Percentiles rank a stretch among this genome's conserved stretches.
Evolutionary conservation across 2,888 invertebrate genomes (phyloP).

Genomic region (Tineola bisselliella): DNA sequence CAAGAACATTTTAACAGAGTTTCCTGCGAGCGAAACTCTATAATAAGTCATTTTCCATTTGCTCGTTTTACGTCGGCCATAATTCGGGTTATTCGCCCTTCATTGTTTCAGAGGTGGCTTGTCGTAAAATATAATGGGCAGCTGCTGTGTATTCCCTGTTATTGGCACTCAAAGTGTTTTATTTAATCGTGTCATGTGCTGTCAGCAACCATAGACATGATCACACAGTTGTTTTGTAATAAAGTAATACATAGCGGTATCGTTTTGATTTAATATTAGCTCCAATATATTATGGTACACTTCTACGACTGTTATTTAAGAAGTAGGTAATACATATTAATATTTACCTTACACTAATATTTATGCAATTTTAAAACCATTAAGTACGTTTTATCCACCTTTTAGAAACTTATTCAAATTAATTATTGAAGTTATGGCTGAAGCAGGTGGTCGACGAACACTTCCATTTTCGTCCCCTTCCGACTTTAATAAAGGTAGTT

Average conservation of each 20-base stretch:
- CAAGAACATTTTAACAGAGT: neutral
- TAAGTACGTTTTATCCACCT: slow-evolving; percentile 7
- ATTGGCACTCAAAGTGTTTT: slow-evolving; percentile 4
- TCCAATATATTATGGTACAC: neutral
- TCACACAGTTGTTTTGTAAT: neutral
- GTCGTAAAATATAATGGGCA: slow-evolving; percentile 13
- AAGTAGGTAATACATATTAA: too few species aligned
- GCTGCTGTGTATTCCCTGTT: slow-evolving; percentile 8
- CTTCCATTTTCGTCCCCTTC: neutral
- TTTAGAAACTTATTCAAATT: slow-evolving; percentile 10
- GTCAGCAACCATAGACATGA: slow-evolving; percentile 1
- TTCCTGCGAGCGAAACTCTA: neutral
- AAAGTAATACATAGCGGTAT: neutral
- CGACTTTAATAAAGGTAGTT: slow-evolving; percentile 7
- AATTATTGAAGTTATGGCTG: slow-evolving; percentile 11
- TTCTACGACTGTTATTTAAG: too few species aligned
- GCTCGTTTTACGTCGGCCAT: slow-evolving; percentile 8
- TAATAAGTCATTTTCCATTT: slow-evolving; percentile 3
- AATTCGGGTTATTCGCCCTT: slow-evolving; percentile 6
- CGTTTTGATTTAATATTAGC: neutral
- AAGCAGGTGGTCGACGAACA: slow-evolving; percentile 3
- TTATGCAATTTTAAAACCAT: too few species aligned
- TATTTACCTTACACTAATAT: too few species aligned
- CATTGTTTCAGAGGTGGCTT: slow-evolving; percentile 12
- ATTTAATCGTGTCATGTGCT: slow-evolving; percentile 9